These are phyloP conservation scores for Aplocera efformata DNA, from an alignment of 2,888 invertebrate genomes.

Conservation along the genomic window DNA sequence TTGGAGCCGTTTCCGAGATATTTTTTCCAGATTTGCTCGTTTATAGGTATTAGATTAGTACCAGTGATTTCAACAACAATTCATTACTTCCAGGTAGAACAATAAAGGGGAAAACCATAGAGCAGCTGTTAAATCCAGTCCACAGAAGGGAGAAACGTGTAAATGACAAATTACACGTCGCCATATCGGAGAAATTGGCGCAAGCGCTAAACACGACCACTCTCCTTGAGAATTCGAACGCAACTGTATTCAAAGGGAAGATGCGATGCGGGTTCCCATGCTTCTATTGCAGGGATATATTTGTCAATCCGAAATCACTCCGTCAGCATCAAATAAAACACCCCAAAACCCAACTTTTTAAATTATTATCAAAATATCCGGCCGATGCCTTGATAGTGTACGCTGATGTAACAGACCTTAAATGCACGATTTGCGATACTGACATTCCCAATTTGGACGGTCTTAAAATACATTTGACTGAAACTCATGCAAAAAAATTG, in stretches of 20 bases:
- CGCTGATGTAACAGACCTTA: constrained; percentile 39
- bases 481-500: constrained; percentile 34
- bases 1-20: too few relatives aligned
- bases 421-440: constrained; percentile 35
- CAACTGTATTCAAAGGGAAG: constrained; percentile 42
- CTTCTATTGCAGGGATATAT: constrained; percentile 37
- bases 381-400: constrained; percentile 38
- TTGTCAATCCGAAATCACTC: constrained; percentile 29
- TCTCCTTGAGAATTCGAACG: constrained; percentile 37
- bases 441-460: constrained; percentile 28
- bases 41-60: too few relatives aligned
- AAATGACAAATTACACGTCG: neutral
- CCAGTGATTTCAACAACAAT: neutral
- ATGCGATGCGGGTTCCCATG: constrained; percentile 39
- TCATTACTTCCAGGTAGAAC: constrained; percentile 30
- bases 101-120: constrained; percentile 28
- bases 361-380: constrained; percentile 31
- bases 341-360: constrained; percentile 19
- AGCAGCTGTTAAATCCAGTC: constrained; percentile 14
- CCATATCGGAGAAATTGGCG: constrained; percentile 31
- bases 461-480: constrained; percentile 34
- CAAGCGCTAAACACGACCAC: constrained; percentile 36
- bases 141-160: neutral
- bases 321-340: constrained; percentile 27
- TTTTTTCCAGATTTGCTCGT: too few relatives aligned